Conservation (phyloP, 1,140 invertebrate genomes). For the Cherax quadricarinatus region DNA sequence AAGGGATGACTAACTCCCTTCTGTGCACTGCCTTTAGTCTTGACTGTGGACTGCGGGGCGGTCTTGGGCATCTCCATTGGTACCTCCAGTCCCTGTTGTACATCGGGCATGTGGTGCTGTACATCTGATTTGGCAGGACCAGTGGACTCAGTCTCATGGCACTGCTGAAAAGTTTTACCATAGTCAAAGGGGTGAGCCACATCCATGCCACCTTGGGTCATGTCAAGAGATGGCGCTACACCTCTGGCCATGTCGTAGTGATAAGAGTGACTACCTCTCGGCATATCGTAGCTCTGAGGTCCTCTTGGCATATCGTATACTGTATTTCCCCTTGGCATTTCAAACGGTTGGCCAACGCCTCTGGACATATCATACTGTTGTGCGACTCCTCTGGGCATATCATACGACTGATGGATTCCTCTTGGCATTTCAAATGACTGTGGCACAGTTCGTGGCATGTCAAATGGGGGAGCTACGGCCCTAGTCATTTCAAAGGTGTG, state of each 20-base stretch:
- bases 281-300: constrained; percentile 1
- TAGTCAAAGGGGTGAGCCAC: constrained; percentile 19
- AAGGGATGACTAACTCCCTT: constrained; percentile 30
- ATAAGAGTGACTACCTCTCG: neutral
- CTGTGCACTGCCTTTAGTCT: neutral
- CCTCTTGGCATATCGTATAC: neutral
- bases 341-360: neutral
- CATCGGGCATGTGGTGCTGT: constrained; percentile 2
- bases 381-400: neutral
- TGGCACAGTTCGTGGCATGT: constrained; percentile 14
- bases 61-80: constrained; percentile 53
- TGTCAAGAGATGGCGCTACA: neutral
- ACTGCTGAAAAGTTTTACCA: constrained; percentile 16
- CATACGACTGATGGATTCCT: neutral
- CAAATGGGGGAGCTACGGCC: neutral
- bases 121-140: neutral
- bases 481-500: constrained; percentile 34
- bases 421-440: constrained; percentile 23
- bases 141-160: neutral
- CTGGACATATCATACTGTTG: constrained; percentile 24
- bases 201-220: neutral
- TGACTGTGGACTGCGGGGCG: constrained; percentile 31
- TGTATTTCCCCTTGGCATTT: constrained; percentile 28
- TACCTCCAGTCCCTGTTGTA: constrained; percentile 18
- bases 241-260: constrained; percentile 23